Evolutionary conservation across 2,113 vertebrate genomes (phyloP).

Genomic region (Grammomys surdaster): DNA sequence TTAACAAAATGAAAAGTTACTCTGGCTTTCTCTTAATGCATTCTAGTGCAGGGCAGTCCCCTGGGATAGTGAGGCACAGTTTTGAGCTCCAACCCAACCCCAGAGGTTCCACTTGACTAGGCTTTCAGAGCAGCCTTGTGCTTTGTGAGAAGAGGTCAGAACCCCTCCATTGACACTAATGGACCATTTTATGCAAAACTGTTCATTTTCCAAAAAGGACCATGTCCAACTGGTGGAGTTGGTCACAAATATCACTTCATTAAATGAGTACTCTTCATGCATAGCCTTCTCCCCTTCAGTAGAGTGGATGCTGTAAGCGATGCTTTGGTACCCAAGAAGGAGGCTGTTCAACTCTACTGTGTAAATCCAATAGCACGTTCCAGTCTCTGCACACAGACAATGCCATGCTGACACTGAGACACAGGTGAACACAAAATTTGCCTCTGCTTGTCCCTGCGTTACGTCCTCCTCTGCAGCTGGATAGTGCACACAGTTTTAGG

Average conservation of each 20-base stretch:
- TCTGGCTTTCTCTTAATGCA: background rate
- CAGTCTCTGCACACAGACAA: slow-evolving; percentile 13
- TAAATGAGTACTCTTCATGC: slow-evolving; percentile 52
- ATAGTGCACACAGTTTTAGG: fast-evolving
- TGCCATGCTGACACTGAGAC: background rate
- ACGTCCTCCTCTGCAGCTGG: background rate
- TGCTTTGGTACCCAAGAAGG: background rate
- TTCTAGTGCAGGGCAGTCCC: background rate
- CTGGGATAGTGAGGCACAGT: background rate
- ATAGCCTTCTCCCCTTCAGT: slow-evolving; percentile 45
- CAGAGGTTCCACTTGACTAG: slow-evolving; percentile 43
- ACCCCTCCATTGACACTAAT: slow-evolving; percentile 68
- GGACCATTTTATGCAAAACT: slow-evolving; percentile 66
- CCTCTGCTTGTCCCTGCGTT: background rate
- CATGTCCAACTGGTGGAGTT: slow-evolving; percentile 77
- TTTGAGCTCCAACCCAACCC: slow-evolving; percentile 5
- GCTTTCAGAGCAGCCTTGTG: background rate
- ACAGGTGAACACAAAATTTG: background rate
- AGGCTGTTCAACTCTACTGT: background rate
- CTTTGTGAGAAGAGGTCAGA: slow-evolving; percentile 70
- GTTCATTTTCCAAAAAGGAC: slow-evolving; percentile 69
- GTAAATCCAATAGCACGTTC: background rate
- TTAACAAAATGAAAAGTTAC: background rate
- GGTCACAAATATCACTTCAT: slow-evolving; percentile 71
- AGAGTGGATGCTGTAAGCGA: background rate